Evolutionary conservation across 1,140 invertebrate genomes (phyloP).

Genomic region (Antheraea pernyi): DNA sequence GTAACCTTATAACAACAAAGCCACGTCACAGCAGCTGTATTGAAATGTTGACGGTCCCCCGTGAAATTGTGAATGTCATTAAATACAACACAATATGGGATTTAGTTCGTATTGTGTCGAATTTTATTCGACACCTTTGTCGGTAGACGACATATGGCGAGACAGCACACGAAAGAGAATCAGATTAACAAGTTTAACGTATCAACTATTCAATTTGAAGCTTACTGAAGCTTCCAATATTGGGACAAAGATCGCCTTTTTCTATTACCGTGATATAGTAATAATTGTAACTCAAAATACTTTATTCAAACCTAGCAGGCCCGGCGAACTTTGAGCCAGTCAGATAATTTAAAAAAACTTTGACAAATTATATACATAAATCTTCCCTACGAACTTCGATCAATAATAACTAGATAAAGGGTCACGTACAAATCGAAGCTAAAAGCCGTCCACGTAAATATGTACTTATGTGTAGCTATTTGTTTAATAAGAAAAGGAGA

Average conservation of each 20-base stretch:
- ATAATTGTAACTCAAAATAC: background rate
- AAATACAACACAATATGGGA: slow-evolving; percentile 7
- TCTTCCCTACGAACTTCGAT: no score
- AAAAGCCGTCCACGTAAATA: no score
- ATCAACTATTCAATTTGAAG: slow-evolving; percentile 10
- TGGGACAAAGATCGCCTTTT: background rate
- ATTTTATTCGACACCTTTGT: slow-evolving; percentile 21
- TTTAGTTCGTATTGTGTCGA: slow-evolving; percentile 9
- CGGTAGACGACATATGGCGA: slow-evolving; percentile 21
- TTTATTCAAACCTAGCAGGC: no score
- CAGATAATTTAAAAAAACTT: no score
- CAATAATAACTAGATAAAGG: no score
- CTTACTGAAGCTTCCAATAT: slow-evolving; percentile 5
- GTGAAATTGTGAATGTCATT: slow-evolving; percentile 9
- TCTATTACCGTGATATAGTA: background rate
- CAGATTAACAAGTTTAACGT: slow-evolving; percentile 16
- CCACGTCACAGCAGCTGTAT: slow-evolving; percentile 49
- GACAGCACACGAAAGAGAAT: background rate
- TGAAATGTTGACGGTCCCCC: slow-evolving; percentile 32
- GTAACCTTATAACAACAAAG: background rate
- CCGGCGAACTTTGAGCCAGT: no score
- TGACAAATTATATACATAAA: no score
- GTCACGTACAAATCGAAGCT: no score
- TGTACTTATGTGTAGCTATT: no score
- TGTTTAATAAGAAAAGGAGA: no score